Conservation (phyloP, 2,113 vertebrate genomes). For the Eptesicus fuscus region DNA sequence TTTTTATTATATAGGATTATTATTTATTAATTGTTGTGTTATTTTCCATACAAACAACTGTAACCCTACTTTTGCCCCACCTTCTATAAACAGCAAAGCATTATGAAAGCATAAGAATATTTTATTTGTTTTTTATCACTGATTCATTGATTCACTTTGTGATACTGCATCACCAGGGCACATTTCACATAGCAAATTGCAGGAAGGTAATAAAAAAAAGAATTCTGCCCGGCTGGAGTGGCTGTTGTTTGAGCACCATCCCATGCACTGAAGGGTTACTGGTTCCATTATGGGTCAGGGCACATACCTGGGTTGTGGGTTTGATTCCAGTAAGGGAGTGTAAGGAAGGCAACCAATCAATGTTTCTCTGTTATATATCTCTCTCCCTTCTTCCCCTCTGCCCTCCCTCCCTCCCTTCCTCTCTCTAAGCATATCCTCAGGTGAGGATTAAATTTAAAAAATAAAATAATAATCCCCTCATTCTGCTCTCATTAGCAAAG, state of each 20-base stretch:
- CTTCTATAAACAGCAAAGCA: not conserved
- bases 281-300: not conserved
- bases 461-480: not conserved
- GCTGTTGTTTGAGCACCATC: not conserved
- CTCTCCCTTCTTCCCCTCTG: too few relatives aligned
- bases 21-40: not conserved
- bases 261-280: not conserved
- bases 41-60: not conserved
- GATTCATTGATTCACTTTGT: not conserved
- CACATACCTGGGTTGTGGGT: not conserved
- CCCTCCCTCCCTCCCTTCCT: not conserved
- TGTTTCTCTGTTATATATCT: not conserved
- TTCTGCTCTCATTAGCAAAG: slow-evolving; percentile 23
- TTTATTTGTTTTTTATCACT: slow-evolving; percentile 8
- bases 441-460: not conserved
- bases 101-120: not conserved
- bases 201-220: not conserved
- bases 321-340: not conserved
- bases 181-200: not conserved
- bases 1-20: not conserved
- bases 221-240: not conserved
- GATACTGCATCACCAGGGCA: not conserved
- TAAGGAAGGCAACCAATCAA: not conserved
- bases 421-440: not conserved
- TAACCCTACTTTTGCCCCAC: not conserved